Percentiles rank a stretch among this genome's conserved stretches.
Evolutionary conservation across 2,113 vertebrate genomes (phyloP).

Genomic region (Tympanuchus pallidicinctus): DNA sequence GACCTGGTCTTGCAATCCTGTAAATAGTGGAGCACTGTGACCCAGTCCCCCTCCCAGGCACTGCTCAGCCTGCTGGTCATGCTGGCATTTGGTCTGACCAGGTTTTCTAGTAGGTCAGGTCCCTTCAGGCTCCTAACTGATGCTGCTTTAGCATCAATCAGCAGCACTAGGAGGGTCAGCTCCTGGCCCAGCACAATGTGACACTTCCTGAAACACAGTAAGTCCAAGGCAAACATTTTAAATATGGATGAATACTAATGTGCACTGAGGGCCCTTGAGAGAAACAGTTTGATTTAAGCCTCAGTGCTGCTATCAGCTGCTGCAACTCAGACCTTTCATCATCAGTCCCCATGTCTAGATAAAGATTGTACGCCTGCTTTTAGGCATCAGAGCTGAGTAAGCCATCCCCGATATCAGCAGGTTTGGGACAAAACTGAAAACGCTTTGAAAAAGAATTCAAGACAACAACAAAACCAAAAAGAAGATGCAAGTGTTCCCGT

Average conservation of each 20-base stretch:
- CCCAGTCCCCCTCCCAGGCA: fast-evolving
- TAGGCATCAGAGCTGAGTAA: background rate
- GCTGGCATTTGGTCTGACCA: background rate
- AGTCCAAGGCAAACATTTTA: background rate
- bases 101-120: background rate
- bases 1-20: background rate
- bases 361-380: background rate
- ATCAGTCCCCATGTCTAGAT: background rate
- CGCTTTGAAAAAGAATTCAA: background rate
- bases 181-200: fast-evolving
- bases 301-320: background rate
- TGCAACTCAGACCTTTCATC: background rate
- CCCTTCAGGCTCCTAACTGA: background rate
- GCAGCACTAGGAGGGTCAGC: background rate
- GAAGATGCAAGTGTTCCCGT: background rate
- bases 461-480: background rate
- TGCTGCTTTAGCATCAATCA: background rate
- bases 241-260: background rate
- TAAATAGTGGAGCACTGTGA: fast-evolving
- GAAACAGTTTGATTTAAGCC: background rate
- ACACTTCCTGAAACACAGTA: background rate
- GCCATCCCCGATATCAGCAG: background rate
- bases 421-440: background rate
- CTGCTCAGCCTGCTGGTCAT: background rate
- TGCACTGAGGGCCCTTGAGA: background rate